Percentiles rank a stretch among this genome's conserved stretches.
Conservation (phyloP, 2,797 vertebrate species). For the Pyrocephalus nanus region DNA sequence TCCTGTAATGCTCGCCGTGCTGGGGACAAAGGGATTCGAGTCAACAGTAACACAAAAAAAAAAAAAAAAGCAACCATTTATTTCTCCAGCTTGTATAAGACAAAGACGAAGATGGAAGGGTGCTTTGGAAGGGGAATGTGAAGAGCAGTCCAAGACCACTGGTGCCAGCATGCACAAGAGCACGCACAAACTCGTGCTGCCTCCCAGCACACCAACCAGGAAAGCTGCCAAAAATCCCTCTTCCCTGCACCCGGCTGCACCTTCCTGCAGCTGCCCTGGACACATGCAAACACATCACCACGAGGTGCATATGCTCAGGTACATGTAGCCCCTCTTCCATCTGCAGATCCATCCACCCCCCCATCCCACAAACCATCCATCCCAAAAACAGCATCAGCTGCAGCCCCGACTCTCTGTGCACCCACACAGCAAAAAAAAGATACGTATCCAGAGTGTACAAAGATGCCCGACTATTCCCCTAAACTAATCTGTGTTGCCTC, state of each 20-base stretch:
- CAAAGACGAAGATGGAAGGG: neutral
- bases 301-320: neutral
- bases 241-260: accelerated
- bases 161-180: neutral
- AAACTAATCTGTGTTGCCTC: neutral
- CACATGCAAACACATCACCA: accelerated
- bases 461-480: neutral
- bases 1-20: slow-evolving; percentile 89
- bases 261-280: neutral
- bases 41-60: neutral
- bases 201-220: neutral
- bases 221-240: neutral
- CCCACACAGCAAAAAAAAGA: neutral
- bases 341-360: neutral
- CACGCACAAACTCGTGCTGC: accelerated
- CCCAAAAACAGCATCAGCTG: neutral
- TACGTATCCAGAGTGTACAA: accelerated
- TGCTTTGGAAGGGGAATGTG: neutral
- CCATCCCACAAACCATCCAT: neutral
- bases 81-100: neutral
- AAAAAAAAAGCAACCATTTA: neutral
- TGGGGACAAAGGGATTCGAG: slow-evolving; percentile 26
- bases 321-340: accelerated
- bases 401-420: accelerated
- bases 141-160: neutral